A percentile compares a stretch with the other conserved stretches of the same genome.
These are phyloP conservation scores for Bombus superbus DNA, from an alignment of 1,140 invertebrate species.

Conservation along the genomic window DNA sequence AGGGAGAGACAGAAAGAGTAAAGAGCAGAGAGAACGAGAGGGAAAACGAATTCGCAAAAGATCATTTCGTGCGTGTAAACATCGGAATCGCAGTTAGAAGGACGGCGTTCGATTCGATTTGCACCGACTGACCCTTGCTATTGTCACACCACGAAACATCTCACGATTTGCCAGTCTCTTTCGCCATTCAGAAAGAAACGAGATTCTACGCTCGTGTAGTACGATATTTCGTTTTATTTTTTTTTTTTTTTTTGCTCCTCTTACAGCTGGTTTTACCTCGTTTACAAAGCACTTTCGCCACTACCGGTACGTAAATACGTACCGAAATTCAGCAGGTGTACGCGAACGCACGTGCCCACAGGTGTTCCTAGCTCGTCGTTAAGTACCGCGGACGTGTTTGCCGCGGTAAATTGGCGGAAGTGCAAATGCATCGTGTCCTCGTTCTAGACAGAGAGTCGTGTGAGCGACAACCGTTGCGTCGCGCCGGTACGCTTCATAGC, in stretches of 20 bases:
- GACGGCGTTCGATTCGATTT: no score
- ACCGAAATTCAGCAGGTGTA: constrained; percentile 24
- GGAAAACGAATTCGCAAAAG: not conserved
- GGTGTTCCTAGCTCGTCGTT: constrained; percentile 6
- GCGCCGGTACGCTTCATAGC: not conserved
- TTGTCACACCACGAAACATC: no score
- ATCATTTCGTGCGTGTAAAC: no score
- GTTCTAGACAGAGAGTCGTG: not conserved
- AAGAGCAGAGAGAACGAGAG: not conserved
- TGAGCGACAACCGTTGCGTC: not conserved
- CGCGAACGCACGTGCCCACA: not conserved
- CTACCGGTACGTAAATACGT: not conserved
- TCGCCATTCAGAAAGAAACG: not conserved
- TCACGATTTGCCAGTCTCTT: no score
- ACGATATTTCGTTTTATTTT: not conserved
- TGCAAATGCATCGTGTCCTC: constrained; percentile 19
- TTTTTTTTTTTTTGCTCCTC: constrained; percentile 34
- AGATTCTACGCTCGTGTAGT: not conserved
- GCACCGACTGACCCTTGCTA: no score
- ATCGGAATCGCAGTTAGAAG: no score
- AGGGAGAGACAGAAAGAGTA: not conserved
- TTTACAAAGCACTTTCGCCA: constrained; percentile 31
- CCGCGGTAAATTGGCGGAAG: constrained; percentile 25
- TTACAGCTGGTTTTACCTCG: constrained; percentile 21
- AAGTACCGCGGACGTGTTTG: constrained; percentile 31